Conservation (phyloP, 2,797 vertebrate genomes). For the Zalophus californianus region DNA sequence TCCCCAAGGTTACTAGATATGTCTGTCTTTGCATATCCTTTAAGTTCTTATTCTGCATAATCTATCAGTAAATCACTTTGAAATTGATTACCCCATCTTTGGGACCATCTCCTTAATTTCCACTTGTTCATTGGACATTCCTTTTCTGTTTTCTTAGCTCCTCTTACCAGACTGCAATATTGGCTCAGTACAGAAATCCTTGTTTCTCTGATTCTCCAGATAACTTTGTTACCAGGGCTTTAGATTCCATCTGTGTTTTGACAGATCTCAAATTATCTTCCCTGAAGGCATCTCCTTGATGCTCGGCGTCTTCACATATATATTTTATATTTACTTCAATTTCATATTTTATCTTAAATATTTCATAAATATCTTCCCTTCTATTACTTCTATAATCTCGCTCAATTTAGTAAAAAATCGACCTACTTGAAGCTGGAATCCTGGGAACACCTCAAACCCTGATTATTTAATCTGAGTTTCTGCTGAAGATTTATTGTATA, state of each 20-base stretch:
- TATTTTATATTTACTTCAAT: not conserved
- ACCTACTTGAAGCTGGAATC: not conserved
- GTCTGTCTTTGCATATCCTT: not conserved
- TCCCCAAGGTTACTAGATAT: not conserved
- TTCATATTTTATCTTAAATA: not conserved
- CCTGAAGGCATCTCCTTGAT: not conserved
- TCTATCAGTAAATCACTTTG: not conserved
- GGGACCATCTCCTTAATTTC: not conserved
- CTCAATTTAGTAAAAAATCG: not conserved
- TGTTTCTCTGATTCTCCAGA: not conserved
- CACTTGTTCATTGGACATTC: not conserved
- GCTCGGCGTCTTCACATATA: not conserved
- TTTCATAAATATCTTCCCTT: not conserved
- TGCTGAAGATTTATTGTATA: not conserved
- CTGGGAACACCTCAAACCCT: not conserved
- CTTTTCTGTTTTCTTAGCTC: not conserved
- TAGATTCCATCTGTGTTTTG: not conserved
- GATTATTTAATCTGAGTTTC: conserved; percentile 8
- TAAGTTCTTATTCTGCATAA: not conserved
- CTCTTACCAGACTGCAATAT: not conserved
- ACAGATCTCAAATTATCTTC: not conserved
- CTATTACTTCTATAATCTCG: not conserved
- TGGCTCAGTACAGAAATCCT: not conserved
- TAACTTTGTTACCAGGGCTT: not conserved
- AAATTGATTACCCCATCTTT: not conserved